A percentile compares a stretch with the other conserved stretches of the same genome.
Evolutionary conservation across 1,140 invertebrate species (phyloP).

Genomic region (Grapholita molesta): DNA sequence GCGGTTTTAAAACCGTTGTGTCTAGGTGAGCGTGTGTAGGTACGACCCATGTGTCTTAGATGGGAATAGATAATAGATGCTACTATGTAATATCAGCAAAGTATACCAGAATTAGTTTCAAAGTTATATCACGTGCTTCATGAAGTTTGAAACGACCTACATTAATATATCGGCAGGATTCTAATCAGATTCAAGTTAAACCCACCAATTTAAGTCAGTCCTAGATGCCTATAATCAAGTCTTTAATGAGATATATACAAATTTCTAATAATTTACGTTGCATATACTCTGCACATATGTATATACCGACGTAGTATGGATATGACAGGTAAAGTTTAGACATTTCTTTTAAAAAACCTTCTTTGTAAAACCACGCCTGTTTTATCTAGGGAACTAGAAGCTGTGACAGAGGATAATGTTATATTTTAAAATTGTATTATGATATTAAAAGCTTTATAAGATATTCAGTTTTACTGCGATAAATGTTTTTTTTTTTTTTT

Average conservation of each 20-base stretch:
- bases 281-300: no score
- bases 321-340: no score
- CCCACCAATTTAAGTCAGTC: not conserved
- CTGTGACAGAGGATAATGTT: no score
- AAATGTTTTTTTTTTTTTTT: no score
- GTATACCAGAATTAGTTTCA: constrained; percentile 46
- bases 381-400: no score
- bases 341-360: no score
- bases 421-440: no score
- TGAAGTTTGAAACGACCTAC: constrained; percentile 44
- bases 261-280: no score
- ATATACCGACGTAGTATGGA: no score
- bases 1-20: constrained; percentile 31
- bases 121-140: constrained; percentile 49
- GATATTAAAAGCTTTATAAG: no score
- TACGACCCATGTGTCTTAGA: constrained; percentile 69
- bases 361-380: no score
- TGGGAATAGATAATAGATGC: constrained; percentile 59
- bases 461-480: no score
- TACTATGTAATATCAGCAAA: constrained; percentile 39
- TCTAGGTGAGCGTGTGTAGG: constrained; percentile 56
- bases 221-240: not conserved
- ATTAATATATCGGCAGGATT: not conserved
- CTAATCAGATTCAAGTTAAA: not conserved
- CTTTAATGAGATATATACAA: not conserved